A percentile compares a stretch with the other conserved stretches of the same genome.
These are phyloP conservation scores for Anomalospiza imberbis DNA, from an alignment of 2,797 vertebrate genomes.

Conservation along the genomic window DNA sequence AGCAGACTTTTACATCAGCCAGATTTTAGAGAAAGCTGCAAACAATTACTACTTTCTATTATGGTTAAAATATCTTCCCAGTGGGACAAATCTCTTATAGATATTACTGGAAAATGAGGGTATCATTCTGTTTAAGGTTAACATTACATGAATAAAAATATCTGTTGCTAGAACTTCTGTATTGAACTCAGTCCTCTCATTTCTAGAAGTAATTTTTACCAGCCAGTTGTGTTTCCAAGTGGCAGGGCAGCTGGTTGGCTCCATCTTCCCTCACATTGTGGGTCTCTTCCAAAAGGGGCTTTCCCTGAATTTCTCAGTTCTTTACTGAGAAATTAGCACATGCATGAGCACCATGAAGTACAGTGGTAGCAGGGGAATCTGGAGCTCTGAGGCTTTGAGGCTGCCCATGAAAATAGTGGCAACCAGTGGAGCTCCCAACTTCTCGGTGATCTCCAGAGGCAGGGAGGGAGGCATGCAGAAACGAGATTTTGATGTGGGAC, in stretches of 20 bases:
- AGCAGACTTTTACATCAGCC: not conserved
- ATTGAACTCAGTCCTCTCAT: not conserved
- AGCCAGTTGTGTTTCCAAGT: fast-evolving
- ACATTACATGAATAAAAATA: not conserved
- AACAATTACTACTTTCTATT: not conserved
- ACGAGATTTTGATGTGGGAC: not conserved
- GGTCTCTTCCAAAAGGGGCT: not conserved
- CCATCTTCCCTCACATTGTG: not conserved
- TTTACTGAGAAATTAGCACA: not conserved
- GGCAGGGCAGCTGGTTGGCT: not conserved
- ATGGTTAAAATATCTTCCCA: not conserved
- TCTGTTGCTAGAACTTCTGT: not conserved
- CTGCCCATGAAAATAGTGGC: not conserved
- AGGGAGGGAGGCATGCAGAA: fast-evolving
- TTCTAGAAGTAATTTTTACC: not conserved
- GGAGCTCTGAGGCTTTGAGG: not conserved
- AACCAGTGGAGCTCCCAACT: fast-evolving
- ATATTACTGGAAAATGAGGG: not conserved
- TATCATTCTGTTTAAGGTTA: not conserved
- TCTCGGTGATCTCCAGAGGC: not conserved
- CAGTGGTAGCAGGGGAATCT: not conserved
- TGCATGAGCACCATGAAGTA: not conserved
- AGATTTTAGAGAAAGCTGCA: not conserved
- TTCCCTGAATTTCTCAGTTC: not conserved
- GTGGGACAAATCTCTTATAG: not conserved